phyloP scores from a whole-genome alignment of 2,113 vertebrate genomes.

The Ammodytes dubius region DNA sequence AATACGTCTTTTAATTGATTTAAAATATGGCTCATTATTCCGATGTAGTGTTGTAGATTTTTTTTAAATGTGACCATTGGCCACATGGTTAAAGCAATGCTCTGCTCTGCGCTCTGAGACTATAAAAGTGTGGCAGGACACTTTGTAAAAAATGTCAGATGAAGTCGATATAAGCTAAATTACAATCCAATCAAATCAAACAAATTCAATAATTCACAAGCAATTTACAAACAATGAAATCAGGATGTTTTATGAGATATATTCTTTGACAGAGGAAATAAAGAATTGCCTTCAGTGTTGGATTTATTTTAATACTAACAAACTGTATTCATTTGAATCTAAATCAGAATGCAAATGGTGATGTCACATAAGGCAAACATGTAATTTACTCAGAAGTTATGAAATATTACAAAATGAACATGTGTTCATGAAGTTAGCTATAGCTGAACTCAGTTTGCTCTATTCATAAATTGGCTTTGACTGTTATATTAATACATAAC shows the following conservation, averaged over 20 bases:
- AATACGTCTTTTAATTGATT: not conserved
- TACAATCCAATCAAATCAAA: not conserved
- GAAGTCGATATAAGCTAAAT: not conserved
- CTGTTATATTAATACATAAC: no score
- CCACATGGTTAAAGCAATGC: not conserved
- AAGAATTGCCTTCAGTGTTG: not conserved
- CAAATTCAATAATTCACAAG: not conserved
- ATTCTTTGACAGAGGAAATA: not conserved
- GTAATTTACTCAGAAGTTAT: not conserved
- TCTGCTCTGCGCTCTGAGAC: conserved; percentile 15
- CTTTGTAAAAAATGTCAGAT: conserved; percentile 3
- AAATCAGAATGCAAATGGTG: not conserved
- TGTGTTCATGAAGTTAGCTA: not conserved
- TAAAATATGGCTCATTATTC: not conserved
- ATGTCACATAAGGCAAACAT: not conserved
- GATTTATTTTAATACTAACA: not conserved
- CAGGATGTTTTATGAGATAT: not conserved
- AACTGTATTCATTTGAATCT: conserved; percentile 4
- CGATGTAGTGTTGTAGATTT: conserved; percentile 17
- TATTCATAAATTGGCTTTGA: not conserved
- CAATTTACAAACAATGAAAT: not conserved
- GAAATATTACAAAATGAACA: not conserved
- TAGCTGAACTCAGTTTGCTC: not conserved
- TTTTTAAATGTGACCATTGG: not conserved
- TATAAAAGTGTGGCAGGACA: not conserved